Conservation (phyloP, 2,797 vertebrate genomes). For the Anabacerthia variegaticeps region DNA sequence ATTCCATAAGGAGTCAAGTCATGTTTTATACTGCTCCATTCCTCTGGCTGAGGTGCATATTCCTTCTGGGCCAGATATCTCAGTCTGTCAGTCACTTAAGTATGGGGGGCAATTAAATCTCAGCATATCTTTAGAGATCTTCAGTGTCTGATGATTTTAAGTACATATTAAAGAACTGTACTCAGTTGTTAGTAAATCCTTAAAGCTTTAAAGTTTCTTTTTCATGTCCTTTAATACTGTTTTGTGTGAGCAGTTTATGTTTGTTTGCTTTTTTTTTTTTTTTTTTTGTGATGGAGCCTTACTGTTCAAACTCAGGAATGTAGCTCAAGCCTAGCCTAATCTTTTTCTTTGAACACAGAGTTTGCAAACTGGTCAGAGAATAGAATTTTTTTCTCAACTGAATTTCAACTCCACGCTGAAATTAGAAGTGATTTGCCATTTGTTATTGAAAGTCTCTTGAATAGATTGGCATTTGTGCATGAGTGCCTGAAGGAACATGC, state of each 20-base stretch:
- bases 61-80: not conserved
- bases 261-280: not conserved
- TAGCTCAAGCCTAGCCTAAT: not conserved
- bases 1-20: not conserved
- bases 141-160: not conserved
- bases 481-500: not conserved
- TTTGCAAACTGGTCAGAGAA: not conserved
- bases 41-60: not conserved
- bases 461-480: not conserved
- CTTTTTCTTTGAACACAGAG: not conserved
- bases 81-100: not conserved
- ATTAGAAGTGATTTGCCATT: not conserved
- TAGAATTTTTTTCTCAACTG: not conserved
- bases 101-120: not conserved
- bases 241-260: not conserved
- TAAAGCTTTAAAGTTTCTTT: not conserved
- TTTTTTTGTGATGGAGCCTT: not conserved
- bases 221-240: not conserved
- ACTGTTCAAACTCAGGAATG: not conserved
- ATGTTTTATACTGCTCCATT: not conserved
- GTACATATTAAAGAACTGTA: not conserved
- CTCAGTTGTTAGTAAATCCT: not conserved
- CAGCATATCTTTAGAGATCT: not conserved
- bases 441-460: not conserved
- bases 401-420: not conserved